These are phyloP conservation scores for Ammospiza maritima DNA, from an alignment of 2,797 vertebrate genomes.

Conservation along the genomic window DNA sequence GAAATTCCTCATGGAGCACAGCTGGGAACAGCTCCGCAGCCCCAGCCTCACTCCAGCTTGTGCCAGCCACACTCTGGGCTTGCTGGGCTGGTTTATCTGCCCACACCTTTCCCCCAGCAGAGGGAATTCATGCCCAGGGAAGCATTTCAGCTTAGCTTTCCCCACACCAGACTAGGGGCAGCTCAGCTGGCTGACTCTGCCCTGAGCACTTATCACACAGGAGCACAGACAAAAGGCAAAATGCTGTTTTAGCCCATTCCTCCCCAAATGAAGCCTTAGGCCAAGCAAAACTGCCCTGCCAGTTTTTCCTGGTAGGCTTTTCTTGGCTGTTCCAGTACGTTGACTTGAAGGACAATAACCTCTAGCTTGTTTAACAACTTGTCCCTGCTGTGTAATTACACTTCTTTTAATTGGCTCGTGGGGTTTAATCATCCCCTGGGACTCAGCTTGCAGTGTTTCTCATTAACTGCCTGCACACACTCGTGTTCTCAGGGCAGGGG, in stretches of 20 bases:
- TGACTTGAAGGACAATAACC: conserved; percentile 91
- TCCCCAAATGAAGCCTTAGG: not conserved
- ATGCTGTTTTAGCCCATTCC: not conserved
- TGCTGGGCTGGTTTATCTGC: not conserved
- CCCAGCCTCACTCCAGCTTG: not conserved
- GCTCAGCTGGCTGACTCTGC: not conserved
- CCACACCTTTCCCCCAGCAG: not conserved
- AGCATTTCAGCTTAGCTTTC: not conserved
- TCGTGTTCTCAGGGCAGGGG: not conserved
- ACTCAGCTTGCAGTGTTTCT: conserved; percentile 69
- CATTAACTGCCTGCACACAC: conserved; percentile 33
- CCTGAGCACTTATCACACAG: not conserved
- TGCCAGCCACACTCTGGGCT: not conserved
- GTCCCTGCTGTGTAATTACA: conserved; percentile 87
- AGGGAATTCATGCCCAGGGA: not conserved
- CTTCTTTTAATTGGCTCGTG: conserved; percentile 87
- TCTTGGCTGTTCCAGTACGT: conserved; percentile 82
- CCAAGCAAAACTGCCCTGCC: not conserved
- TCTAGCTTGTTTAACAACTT: conserved; percentile 92
- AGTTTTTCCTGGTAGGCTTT: conserved; percentile 8
- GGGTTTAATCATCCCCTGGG: conserved; percentile 86
- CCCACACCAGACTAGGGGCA: not conserved
- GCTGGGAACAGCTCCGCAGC: not conserved
- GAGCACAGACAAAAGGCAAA: not conserved
- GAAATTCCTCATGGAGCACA: fast-evolving